Base-by-base conservation (phyloP, 2,888 invertebrate genomes). In the Chromoteleia sp. region DNA sequence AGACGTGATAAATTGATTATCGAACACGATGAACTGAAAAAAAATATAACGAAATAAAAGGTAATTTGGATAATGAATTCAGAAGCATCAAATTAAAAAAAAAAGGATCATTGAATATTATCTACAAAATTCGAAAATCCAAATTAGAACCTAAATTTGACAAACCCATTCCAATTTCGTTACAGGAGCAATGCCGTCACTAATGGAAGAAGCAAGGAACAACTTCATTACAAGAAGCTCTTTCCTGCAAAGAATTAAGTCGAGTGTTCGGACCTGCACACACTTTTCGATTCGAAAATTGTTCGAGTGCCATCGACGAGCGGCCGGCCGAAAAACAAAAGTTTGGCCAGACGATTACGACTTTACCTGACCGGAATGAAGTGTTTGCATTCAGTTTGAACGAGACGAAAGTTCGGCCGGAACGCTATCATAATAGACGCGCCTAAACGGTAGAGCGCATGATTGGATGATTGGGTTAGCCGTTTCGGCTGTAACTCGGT, bases 391-490 rank as follows among this genome's bases (percentile, higher is more conserved):
- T 65, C 29, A 29, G 45, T 48, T 48, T 14, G 70, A 48, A 50
- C 25, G n/a, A 59, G 43, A 61, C 29, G 74, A 68, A 80, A 75
- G 63, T 70, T 48, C 50, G 41, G n/a, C 39, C 25, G 41, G 63
- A 41, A 59, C 17, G 41, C 39, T 61, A 68, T 77, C 77, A 68
- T 81, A 80, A 82, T 80, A 73, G 76, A 63, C 70, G 76, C 75
- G 56, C 56, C 36, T 56, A 50, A 77, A 78, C 21, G 82, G 75
- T 74, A 41, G 75, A 85, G 73, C 74, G 84, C 85, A 86, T 86
- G 88, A 88, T 87, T 87, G 88, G 88, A 86, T 88, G 88, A 89
- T 89, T 88, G 86, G 86, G 87, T 90, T 89, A 90, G 87, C 85
- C 84, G 85, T 85, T 87, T 86, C 87, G 85, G 81, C 81, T 86